Evolutionary conservation across 2,113 vertebrate genomes (phyloP).

Genomic region (Cromileptes altivelis): DNA sequence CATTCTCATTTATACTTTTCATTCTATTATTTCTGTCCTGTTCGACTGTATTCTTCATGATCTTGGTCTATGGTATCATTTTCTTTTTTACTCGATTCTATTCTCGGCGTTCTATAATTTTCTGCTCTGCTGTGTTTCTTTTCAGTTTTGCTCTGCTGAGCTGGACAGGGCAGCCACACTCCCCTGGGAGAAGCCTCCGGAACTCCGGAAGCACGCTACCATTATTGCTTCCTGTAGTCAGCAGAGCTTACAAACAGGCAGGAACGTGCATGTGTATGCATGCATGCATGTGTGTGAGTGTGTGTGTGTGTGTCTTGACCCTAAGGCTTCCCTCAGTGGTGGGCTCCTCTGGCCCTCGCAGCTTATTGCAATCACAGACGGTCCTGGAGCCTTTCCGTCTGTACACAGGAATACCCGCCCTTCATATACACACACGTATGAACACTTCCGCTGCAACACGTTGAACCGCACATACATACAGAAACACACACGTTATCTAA

Average conservation of each 20-base stretch:
- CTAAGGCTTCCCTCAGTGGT: constrained; percentile 66
- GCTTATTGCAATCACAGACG: constrained; percentile 76
- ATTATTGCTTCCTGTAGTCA: constrained; percentile 79
- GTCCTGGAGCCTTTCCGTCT: constrained; percentile 67
- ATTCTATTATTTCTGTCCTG: neutral
- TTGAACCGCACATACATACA: neutral
- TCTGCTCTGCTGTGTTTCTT: constrained; percentile 60
- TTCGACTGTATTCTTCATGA: neutral
- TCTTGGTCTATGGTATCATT: neutral
- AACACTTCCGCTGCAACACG: constrained; percentile 3
- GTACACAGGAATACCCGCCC: constrained; percentile 26
- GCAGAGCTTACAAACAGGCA: constrained; percentile 71
- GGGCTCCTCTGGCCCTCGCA: constrained; percentile 56
- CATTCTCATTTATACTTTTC: too few relatives aligned
- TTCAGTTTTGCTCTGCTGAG: constrained; percentile 69
- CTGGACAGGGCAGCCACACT: constrained; percentile 68
- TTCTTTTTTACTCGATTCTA: neutral
- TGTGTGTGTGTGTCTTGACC: constrained; percentile 57
- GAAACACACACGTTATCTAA: neutral
- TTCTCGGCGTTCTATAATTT: constrained; percentile 39
- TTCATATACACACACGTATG: constrained; percentile 31
- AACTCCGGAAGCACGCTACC: constrained; percentile 75
- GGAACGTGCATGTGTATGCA: constrained; percentile 19
- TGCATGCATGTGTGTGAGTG: constrained; percentile 11
- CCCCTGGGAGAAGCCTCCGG: constrained; percentile 71